Evolutionary conservation across 2,797 vertebrate genomes (phyloP), one percentile per base, ranked within the genome.

Genomic region (Nothura maculosa): DNA sequence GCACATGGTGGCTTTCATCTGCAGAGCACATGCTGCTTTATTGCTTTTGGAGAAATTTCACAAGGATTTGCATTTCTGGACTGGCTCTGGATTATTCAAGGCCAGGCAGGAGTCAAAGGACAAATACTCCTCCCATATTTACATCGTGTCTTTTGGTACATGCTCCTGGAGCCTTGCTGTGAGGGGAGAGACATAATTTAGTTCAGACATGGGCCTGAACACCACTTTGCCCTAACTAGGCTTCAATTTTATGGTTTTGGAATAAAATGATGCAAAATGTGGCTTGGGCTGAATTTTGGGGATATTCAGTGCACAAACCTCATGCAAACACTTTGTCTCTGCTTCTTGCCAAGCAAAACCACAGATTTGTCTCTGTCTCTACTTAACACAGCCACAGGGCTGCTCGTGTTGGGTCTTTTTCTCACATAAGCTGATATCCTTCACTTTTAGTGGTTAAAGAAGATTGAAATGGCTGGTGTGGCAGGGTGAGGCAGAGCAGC

Each of bases 1-100:
- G 80, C 89, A 77, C 70, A 54, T 32, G 73, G 93, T 69, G 84
- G 81, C 82, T 81, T 93, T 93, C 92, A 93, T 89, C 94, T 93
- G 84, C 70, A 81, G 27, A 93, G 92, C 93, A 91, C 75, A 68
- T 93, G 81, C 86, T 89, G 92, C 82, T 81, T 84, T 91, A 81
- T 92, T 89, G 92, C 42, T 83, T 87, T 95, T 94, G 89, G 92
- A 89, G 0, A 6, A 30, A 18, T 87, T 95, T 96, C 89, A 87
- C 54, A 84, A 73, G 81, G 21, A 74, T 81, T 78, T 85, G 70
- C 32, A 24, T 84, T 90, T 91, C 88, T 90, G 62, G 72, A 85
- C 43, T 40, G 1, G 60, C 60, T 85, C 63, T 75, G 89, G 69
- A 88, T 73, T 69, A 72, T 83, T 50, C 0, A 0, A 91, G 82